Base-by-base conservation (phyloP, 2,797 vertebrate species). In the Loriculus beryllinus region DNA sequence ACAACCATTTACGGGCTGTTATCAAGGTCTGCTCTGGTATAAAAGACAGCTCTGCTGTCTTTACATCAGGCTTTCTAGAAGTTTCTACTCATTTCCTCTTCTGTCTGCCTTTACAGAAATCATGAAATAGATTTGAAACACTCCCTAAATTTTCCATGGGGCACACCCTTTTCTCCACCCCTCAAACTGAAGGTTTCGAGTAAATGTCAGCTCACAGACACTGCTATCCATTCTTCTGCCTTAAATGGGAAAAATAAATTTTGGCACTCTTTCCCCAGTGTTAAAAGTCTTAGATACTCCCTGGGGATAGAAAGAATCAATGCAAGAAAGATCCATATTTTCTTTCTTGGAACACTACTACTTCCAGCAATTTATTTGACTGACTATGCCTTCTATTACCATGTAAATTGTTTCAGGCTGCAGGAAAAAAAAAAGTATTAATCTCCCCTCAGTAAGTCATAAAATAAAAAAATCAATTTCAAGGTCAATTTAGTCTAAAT, bases 401-500 rank as follows among this genome's bases (percentile, higher is more conserved):
- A 98, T 98, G 97, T 96, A 98, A 98, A 98, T 98, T 97, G 97
- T 97, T 97, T 97, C 97, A 97, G 96, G 90, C 97, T 96, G 93
- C 82, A 96, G 88, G 89, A 72, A 82, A 87, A 91, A 86, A 97
- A 94, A 96, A 96, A 95, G 43, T 96, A 97, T 98, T 98, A 97
- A 98, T 98, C 97, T 97, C 97, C 83, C 94, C 96, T 97, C 96
- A 94, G 97, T 98, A 98, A 97, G 97, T 98, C 97, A 98, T 98
- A 98, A 98, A 98, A 98, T 98, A 98, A 98, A 98, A 97, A 98
- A 98, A 98, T 98, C 98, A 98, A 98, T 98, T 98, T 98, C 98
- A 98, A 98, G 98, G 98, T 98, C 98, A 98, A 98, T 98, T 98
- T 98, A 98, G 95, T 96, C 97, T 97, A 97, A 97, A 97, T 97